Percentiles rank a stretch among this genome's conserved stretches.
Conservation (phyloP, 2,888 invertebrate species). For the Plusia festucae region DNA sequence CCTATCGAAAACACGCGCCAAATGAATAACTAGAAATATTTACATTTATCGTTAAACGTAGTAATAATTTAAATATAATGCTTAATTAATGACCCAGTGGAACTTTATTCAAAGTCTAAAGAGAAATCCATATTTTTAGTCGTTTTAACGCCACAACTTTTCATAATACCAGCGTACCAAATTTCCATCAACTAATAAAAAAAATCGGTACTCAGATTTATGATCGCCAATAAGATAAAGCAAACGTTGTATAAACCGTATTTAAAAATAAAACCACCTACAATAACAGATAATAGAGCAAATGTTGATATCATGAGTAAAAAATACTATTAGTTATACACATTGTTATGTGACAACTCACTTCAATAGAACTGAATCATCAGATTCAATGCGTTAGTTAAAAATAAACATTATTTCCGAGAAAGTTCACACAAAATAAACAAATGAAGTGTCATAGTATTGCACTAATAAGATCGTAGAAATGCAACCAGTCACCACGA, state of each 20-base stretch:
- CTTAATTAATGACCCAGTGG: slow-evolving; percentile 11
- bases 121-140: background rate
- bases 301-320: background rate
- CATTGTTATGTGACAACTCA: slow-evolving; percentile 33
- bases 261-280: background rate
- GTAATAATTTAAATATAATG: slow-evolving; percentile 11
- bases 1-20: slow-evolving; percentile 25
- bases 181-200: background rate
- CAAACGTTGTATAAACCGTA: background rate
- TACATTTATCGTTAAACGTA: slow-evolving; percentile 42
- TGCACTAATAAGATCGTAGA: slow-evolving; percentile 19
- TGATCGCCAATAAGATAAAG: background rate
- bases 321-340: background rate
- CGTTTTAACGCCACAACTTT: background rate
- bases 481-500: slow-evolving; percentile 35
- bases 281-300: too few relatives aligned
- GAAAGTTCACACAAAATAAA: slow-evolving; percentile 18
- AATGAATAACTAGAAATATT: slow-evolving; percentile 40
- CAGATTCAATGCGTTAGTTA: slow-evolving; percentile 7
- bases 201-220: background rate
- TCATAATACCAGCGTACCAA: background rate
- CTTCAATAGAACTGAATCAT: slow-evolving; percentile 37
- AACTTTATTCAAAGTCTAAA: slow-evolving; percentile 10
- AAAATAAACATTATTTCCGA: slow-evolving; percentile 20
- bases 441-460: slow-evolving; percentile 25